Conservation (phyloP, 2,797 vertebrate species). For the Sphenodon punctatus region DNA sequence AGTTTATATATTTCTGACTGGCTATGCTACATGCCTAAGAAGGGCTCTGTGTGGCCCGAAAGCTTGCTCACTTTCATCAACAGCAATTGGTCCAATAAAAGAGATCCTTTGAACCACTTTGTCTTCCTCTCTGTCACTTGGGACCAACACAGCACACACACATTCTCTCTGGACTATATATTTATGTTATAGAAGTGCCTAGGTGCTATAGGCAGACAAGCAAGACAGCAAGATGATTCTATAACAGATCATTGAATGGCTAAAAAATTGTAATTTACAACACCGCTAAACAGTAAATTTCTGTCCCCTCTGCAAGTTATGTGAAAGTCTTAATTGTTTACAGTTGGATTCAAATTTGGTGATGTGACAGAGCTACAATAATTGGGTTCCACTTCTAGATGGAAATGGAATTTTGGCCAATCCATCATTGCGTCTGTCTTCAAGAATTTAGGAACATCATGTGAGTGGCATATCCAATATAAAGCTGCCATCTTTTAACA, state of each 20-base stretch:
- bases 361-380: neutral
- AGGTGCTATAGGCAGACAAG: neutral
- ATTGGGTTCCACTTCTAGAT: neutral
- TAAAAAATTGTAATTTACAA: neutral
- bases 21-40: no score
- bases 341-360: neutral
- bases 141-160: no score
- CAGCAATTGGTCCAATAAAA: no score
- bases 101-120: no score
- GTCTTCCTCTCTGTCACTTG: no score
- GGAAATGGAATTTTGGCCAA: neutral
- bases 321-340: neutral
- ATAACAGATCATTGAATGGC: neutral
- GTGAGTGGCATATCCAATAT: neutral
- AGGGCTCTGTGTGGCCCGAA: no score
- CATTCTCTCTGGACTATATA: no score
- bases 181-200: no score
- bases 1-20: no score
- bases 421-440: neutral
- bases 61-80: no score
- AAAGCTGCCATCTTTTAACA: neutral
- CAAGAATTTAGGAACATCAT: neutral
- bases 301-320: neutral
- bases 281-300: neutral
- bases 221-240: neutral